A percentile compares a stretch with the other conserved stretches of the same genome.
These are phyloP conservation scores for Noturus placidus DNA, from an alignment of 2,113 vertebrate species.

Conservation along the genomic window DNA sequence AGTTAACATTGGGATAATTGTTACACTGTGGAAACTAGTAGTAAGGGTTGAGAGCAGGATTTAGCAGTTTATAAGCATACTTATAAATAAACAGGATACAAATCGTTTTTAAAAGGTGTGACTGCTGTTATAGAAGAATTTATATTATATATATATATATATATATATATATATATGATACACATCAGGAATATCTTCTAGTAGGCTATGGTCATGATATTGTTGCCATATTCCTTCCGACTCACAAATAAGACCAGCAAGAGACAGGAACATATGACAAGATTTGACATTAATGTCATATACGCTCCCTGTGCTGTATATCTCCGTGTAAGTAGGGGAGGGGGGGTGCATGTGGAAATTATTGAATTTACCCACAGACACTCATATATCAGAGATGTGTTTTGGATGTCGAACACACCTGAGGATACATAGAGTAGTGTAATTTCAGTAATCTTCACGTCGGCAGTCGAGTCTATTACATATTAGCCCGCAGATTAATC, in stretches of 20 bases:
- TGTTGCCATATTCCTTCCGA: neutral
- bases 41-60: neutral
- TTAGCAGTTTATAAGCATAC: neutral
- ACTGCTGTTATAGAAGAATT: neutral
- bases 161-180: too few species aligned
- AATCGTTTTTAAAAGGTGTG: neutral
- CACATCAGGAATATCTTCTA: neutral
- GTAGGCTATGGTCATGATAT: neutral
- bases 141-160: too few species aligned
- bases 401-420: neutral
- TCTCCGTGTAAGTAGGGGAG: neutral
- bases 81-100: neutral
- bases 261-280: neutral
- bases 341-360: neutral
- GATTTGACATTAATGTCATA: constrained; percentile 11
- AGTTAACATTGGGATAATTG: neutral
- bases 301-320: constrained; percentile 1
- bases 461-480: constrained; percentile 1
- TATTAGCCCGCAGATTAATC: constrained; percentile 24
- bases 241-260: neutral
- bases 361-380: constrained; percentile 22
- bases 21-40: neutral
- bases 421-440: constrained; percentile 1
- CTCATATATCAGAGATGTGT: constrained; percentile 12
- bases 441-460: constrained; percentile 20